Conservation (phyloP, 2,888 invertebrate genomes). For the Xestia sexstrigata region DNA sequence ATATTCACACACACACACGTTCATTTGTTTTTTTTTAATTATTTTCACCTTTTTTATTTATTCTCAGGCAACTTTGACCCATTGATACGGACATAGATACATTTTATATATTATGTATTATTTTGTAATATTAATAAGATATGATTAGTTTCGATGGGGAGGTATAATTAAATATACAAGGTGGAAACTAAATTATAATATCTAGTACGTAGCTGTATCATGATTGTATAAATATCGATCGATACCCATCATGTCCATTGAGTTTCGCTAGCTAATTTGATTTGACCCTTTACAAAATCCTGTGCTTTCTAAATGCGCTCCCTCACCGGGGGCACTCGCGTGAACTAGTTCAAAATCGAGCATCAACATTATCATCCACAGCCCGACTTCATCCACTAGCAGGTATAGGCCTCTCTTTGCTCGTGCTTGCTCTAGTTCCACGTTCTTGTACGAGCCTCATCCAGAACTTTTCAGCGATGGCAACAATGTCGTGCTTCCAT, state of each 20-base stretch:
- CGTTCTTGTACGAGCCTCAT: too few species aligned
- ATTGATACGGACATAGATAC: too few species aligned
- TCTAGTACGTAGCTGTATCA: not conserved
- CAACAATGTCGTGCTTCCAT: too few species aligned
- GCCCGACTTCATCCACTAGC: not conserved
- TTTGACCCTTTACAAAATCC: not conserved
- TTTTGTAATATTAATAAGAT: not conserved
- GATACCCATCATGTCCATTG: too few species aligned
- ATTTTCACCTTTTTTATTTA: not conserved
- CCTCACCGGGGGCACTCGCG: not conserved
- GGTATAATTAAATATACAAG: not conserved
- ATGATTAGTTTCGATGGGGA: not conserved
- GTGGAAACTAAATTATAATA: not conserved
- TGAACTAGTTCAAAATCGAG: not conserved
- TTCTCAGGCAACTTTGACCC: not conserved
- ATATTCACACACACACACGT: too few species aligned
- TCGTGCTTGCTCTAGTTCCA: too few species aligned
- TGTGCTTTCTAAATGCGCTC: not conserved
- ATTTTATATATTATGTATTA: too few species aligned
- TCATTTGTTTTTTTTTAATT: too few species aligned
- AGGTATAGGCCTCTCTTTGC: too few species aligned
- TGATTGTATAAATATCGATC: not conserved
- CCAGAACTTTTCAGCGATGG: too few species aligned
- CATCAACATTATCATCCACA: not conserved
- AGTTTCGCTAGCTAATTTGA: not conserved